Evolutionary conservation across 2,797 vertebrate genomes (phyloP), one percentile per base, ranked within the genome.

Genomic region (Danio albolineatus): DNA sequence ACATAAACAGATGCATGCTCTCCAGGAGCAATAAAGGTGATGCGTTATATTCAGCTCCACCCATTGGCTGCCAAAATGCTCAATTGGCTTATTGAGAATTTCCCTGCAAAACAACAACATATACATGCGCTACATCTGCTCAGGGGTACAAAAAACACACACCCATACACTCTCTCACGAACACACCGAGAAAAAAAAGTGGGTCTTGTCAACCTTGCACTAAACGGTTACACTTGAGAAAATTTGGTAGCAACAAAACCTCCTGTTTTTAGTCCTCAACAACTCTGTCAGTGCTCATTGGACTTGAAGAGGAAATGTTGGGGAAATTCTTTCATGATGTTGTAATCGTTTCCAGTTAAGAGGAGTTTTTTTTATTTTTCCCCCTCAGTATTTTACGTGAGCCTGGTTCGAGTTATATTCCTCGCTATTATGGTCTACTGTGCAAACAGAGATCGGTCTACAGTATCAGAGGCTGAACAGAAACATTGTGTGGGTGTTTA

Each of bases 271-370:
- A 83, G 64, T 78, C 76, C 71, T 48, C 76, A 78, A 53, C 64
- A 77, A 78, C 75, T 51, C 65, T 6, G 59, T 66, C 76, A 53
- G 43, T 14, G 12, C 71, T 71, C 81, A 73, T 44, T 56, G 44
- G 53, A 36, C 53, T 70, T 60, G 49, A 54, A 69, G 43, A 66
- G 79, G 82, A 83, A 85, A 83, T 53, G 72, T 43, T 77, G 60
- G 70, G 76, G 61, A 83, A 85, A 86, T 86, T 82, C 85, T 85
- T 86, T 82, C 82, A 59, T 69, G 74, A 80, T 86, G 85, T 82
- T 16, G 83, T 86, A 78, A 86, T 82, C 71, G 38, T 82, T 84
- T 86, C 82, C 85, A 83, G 57, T 73, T 76, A 49, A 71, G 60
- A 62, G 60, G 43, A 41, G 14, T 14, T 76, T 72, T 85, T 80